These are phyloP conservation scores for Anoplopoma fimbria DNA, from an alignment of 2,113 vertebrate species.

Conservation along the genomic window DNA sequence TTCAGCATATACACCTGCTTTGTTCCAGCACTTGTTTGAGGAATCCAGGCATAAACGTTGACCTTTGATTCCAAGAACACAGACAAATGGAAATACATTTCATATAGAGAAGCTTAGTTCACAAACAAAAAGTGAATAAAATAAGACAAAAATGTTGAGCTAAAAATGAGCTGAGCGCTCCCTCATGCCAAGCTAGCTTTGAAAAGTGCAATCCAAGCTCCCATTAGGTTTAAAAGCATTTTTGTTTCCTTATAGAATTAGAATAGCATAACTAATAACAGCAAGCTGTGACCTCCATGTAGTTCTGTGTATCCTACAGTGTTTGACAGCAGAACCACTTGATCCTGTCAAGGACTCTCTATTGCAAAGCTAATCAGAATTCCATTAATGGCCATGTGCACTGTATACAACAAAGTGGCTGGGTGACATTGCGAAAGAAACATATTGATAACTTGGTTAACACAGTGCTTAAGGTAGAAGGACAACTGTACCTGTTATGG, in stretches of 20 bases:
- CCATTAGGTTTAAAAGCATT: background rate
- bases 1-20: constrained; percentile 26
- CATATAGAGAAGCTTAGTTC: background rate
- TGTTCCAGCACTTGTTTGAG: constrained; percentile 20
- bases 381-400: constrained; percentile 22
- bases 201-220: background rate
- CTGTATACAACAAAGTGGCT: background rate
- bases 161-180: constrained; percentile 11
- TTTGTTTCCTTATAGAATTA: background rate
- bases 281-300: constrained; percentile 17
- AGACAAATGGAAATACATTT: constrained; percentile 13
- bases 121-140: background rate
- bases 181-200: background rate
- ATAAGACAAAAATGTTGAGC: background rate
- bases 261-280: background rate
- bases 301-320: background rate
- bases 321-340: constrained; percentile 31
- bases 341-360: constrained; percentile 36
- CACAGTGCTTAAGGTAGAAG: constrained; percentile 17
- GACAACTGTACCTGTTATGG: background rate
- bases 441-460: constrained; percentile 44
- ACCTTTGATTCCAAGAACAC: constrained; percentile 21
- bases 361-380: constrained; percentile 46
- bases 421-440: constrained; percentile 39
- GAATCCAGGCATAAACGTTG: constrained; percentile 10